These are phyloP conservation scores for Sinocyclocheilus grahami DNA, from an alignment of 2,113 vertebrate genomes.

Conservation along the genomic window DNA sequence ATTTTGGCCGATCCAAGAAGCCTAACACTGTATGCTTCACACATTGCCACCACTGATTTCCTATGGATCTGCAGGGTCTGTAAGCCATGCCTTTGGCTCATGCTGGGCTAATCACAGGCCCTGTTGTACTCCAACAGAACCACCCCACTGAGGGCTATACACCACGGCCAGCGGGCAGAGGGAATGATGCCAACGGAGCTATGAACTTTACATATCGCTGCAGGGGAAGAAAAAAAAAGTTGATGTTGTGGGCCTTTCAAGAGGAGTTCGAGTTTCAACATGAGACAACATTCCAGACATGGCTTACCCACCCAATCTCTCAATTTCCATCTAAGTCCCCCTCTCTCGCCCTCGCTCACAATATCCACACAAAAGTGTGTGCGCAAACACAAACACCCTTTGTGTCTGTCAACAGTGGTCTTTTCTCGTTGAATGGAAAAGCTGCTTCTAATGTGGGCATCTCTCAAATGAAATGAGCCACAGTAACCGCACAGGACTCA, in stretches of 20 bases:
- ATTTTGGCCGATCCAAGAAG: neutral
- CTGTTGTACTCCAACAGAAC: conserved; percentile 31
- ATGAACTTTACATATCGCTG: conserved; percentile 62
- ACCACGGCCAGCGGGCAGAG: conserved; percentile 47
- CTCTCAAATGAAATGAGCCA: conserved; percentile 47
- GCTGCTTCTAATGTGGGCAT: conserved; percentile 53
- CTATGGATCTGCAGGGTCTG: neutral
- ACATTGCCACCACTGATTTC: neutral
- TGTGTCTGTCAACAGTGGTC: conserved; percentile 59
- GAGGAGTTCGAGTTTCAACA: conserved; percentile 75
- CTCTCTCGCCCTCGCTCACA: conserved; percentile 26
- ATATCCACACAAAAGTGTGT: conserved; percentile 42
- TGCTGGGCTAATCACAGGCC: conserved; percentile 20
- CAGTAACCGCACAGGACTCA: conserved; percentile 47
- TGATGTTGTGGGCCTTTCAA: conserved; percentile 64
- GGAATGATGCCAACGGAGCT: conserved; percentile 61
- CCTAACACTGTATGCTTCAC: neutral
- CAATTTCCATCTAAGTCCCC: conserved; percentile 25
- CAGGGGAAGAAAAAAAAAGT: conserved; percentile 60
- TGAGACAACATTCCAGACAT: conserved; percentile 76
- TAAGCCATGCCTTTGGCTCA: neutral
- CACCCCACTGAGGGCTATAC: conserved; percentile 21
- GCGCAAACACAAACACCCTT: conserved; percentile 55
- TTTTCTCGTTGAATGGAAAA: conserved; percentile 47
- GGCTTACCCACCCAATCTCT: conserved; percentile 69